Base-by-base conservation (phyloP, 2,888 invertebrate species). In the Sarcophaga subvicina region DNA sequence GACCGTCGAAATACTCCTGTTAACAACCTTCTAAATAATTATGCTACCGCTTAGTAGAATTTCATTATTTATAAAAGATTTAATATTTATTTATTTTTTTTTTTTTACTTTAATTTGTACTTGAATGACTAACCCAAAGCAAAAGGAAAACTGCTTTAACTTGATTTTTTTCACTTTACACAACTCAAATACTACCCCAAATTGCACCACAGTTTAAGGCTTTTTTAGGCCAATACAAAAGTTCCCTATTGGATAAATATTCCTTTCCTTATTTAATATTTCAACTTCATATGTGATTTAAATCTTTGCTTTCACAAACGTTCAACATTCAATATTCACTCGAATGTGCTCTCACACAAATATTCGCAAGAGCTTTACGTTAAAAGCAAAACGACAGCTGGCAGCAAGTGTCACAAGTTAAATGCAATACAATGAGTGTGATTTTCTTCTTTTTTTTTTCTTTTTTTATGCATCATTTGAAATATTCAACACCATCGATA, bases 271-370 rank as follows among this genome's bases (percentile, higher is more conserved):
- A 62, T 73, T 77, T 67, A 82, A 82, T 77, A 82, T 77, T 72
- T 82, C 82, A 77, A 82, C 77, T 80, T 75, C 80, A 81, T 67
- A 75, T 81, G 69, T 62, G 69, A 67, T 81, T 69, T 81, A 75
- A 81, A 66, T 77, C 45, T 62, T 83, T 67, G 71, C 66, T 10
- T 62, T 63, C 37, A 22, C 69, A 69, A 69, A 69, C 67, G 69
- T 64, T 66, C 45, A 45, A 77, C 20, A 22, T 59, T 49, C 45
- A 47, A 22, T 79, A 22, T 59, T 49, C 45, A 47, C 45, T 79
- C 14, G 71, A 76, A 79, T 79, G 71, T 80, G 81, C 81, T n/a
- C n/a, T n/a, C 81, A 81, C 75, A 81, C n/a, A 63, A 75, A 73
- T 49, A 49, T 22, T 49, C 62, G 62, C 47, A 60, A 45, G 22